Evolutionary conservation across 2,888 invertebrate genomes (phyloP).

Genomic region (Eilema caniola): DNA sequence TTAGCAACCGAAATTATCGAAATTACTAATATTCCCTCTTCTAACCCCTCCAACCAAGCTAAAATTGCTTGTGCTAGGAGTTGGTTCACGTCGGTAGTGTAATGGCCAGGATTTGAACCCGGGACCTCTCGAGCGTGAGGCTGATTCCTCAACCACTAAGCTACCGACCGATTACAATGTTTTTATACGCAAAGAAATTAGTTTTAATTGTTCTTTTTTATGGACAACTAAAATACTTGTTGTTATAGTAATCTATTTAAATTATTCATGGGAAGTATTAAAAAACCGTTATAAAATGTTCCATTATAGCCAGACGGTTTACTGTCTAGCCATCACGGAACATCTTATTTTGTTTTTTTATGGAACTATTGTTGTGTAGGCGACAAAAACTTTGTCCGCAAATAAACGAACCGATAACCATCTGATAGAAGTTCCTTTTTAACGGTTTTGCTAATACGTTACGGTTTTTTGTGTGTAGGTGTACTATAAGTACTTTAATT

Average conservation of each 20-base stretch:
- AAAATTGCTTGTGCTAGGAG: too few species aligned
- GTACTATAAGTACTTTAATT: background rate
- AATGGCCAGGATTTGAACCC: too few species aligned
- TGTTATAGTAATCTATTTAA: background rate
- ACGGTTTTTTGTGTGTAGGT: constrained; percentile 3
- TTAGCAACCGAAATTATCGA: too few species aligned
- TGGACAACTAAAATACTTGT: background rate
- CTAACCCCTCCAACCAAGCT: too few species aligned
- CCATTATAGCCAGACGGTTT: background rate
- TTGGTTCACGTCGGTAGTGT: too few species aligned
- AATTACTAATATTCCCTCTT: too few species aligned
- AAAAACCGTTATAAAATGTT: background rate
- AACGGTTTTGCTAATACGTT: constrained; percentile 16
- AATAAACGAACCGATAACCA: constrained; percentile 4
- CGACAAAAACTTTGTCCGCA: constrained; percentile 2
- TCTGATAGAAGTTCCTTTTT: constrained; percentile 8
- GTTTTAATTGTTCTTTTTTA: background rate
- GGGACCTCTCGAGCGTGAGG: too few species aligned
- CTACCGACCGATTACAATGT: too few species aligned
- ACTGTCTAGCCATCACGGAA: background rate
- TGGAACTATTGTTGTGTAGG: background rate
- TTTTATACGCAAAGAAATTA: too few species aligned
- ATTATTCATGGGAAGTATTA: background rate
- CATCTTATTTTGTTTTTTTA: background rate
- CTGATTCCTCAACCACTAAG: too few species aligned